phyloP scores from a whole-genome alignment of 1,140 invertebrate genomes.

The Callitettix versicolor region DNA sequence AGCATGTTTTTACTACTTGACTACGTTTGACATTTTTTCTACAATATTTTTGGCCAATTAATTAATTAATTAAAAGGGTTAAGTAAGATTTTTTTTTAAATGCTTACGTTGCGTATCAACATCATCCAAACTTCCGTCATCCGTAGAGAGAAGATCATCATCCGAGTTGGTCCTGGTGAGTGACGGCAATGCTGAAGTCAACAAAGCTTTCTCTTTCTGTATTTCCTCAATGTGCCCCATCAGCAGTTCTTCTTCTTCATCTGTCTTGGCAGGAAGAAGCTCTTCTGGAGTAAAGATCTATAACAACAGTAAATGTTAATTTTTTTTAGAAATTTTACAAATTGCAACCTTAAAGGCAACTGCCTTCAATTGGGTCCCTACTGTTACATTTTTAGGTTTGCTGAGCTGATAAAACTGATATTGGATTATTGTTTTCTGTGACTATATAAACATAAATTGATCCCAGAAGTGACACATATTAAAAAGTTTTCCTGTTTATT shows the following conservation, averaged over 20 bases:
- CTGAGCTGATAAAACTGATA: no score
- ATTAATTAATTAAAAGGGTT: no score
- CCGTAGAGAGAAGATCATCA: slow-evolving; percentile 66
- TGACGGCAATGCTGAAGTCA: slow-evolving; percentile 68
- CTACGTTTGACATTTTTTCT: no score
- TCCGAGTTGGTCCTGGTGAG: slow-evolving; percentile 69
- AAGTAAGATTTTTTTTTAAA: neutral
- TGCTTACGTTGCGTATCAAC: slow-evolving; percentile 27
- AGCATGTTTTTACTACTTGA: no score
- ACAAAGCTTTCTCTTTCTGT: slow-evolving; percentile 67
- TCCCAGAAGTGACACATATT: no score
- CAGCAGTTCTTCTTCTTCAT: slow-evolving; percentile 56
- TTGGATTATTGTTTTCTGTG: no score
- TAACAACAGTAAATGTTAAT: no score
- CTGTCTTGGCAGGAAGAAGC: slow-evolving; percentile 35
- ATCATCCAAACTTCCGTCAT: slow-evolving; percentile 47
- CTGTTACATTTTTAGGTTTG: no score
- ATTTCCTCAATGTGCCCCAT: slow-evolving; percentile 61
- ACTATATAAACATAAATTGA: no score
- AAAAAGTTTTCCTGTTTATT: no score
- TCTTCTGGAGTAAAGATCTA: slow-evolving; percentile 47
- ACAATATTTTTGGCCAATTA: no score
- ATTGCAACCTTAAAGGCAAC: slow-evolving; percentile 2
- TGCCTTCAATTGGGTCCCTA: neutral
- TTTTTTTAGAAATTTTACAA: neutral